Evolutionary conservation across 2,888 invertebrate genomes (phyloP), one percentile per base, ranked within the genome.

Genomic region (Andrena hattorfiana): DNA sequence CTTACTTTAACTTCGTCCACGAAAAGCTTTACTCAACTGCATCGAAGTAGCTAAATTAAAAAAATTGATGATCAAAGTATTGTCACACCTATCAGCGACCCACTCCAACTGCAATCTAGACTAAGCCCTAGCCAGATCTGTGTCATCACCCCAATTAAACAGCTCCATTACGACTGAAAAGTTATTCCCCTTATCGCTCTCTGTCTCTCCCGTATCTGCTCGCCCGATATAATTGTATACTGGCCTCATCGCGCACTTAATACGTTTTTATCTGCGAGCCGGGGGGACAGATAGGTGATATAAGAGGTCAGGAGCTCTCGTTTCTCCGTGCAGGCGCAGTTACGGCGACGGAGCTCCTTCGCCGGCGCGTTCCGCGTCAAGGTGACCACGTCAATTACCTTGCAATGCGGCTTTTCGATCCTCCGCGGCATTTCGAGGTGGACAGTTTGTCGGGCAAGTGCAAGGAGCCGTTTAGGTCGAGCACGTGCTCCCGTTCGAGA

Each of bases 261-360:
- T 16, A n/a, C 26, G n/a, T 60, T 66, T 42, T 72, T 64, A 64
- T 72, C 64, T 10, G 5, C 2, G 16, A 16, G 51, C 16, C 20
- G 0, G 10, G 13, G 4, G 35, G 28, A 48, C 16, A 42, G 42
- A 77, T 74, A 64, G 64, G 56, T 42, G 30, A 35, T 32, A 48
- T 20, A 76, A 69, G 71, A 68, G 62, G 42, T 75, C 63, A 42
- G 49, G 49, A 71, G 51, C 59, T 51, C 63, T 68, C 26, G 32
- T 20, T 62, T 26, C 62, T 42, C 23, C 20, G 48, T n/a, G 35
- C 48, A 26, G 67, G 48, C 60, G 23, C 20, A 28, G 64, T 51
- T 6, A 20, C 42, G 69, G 16, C 42, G 76, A 49, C 77, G 56
- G 63, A 49, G 59, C 6, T 30, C 16, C 48, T 26, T 71, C 35